Conservation (phyloP, 2,888 invertebrate genomes). For the Ceramica pisi region DNA sequence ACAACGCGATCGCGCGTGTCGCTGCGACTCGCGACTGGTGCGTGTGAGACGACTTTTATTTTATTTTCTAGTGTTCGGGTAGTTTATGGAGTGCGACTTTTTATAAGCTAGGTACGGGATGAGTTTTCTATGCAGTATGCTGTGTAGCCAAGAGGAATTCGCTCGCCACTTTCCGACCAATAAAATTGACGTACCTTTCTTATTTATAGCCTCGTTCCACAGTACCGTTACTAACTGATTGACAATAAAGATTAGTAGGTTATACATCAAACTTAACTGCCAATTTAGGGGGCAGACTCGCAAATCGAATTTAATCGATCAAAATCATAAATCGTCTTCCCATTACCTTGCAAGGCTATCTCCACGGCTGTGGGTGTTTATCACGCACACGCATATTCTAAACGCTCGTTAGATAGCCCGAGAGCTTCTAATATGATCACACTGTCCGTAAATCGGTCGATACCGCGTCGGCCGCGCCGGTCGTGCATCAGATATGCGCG, state of each 20-base stretch:
- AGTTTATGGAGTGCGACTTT: constrained; percentile 46
- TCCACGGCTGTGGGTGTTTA: constrained; percentile 56
- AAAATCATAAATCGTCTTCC: constrained; percentile 58
- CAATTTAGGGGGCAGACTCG: constrained; percentile 55
- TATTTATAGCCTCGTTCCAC: constrained; percentile 21
- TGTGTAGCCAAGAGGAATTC: not conserved
- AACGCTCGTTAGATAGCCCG: constrained; percentile 66
- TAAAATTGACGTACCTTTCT: constrained; percentile 20
- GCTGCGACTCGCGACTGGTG: constrained; percentile 50
- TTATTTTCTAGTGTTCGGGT: constrained; percentile 49
- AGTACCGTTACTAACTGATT: constrained; percentile 41
- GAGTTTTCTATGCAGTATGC: constrained; percentile 2
- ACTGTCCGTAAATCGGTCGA: constrained; percentile 71
- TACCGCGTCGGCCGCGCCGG: constrained; percentile 72
- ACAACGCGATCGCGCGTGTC: constrained; percentile 68
- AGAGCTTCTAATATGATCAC: constrained; percentile 72
- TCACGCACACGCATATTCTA: constrained; percentile 66
- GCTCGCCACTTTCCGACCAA: constrained; percentile 4
- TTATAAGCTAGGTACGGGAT: constrained; percentile 18
- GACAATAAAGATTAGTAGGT: constrained; percentile 51
- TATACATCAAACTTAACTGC: constrained; percentile 53
- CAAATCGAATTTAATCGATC: constrained; percentile 58
- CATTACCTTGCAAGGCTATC: constrained; percentile 59
- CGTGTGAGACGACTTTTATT: constrained; percentile 66
- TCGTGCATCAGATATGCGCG: constrained; percentile 86